phyloP scores from a whole-genome alignment of 2,797 vertebrate species.

The Spea hammondii region DNA sequence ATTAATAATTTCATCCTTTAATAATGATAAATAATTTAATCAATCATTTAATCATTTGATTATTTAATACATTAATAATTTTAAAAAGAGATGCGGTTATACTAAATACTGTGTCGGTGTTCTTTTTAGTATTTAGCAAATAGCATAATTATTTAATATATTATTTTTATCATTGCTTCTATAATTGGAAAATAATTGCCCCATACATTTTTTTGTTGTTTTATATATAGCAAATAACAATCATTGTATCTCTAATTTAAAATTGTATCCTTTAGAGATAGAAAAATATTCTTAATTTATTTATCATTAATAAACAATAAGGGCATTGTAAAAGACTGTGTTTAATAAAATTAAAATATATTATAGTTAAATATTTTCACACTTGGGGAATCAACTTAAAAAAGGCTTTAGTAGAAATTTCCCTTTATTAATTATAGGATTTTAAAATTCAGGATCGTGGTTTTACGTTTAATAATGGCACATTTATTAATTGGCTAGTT shows the following conservation, averaged over 20 bases:
- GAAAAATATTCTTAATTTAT: not conserved
- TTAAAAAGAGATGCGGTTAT: too few relatives aligned
- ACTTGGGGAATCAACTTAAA: slow-evolving; percentile 5
- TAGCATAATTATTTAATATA: too few relatives aligned
- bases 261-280: slow-evolving; percentile 10
- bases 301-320: not conserved
- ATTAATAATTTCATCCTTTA: too few relatives aligned
- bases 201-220: too few relatives aligned
- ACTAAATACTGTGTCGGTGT: not conserved
- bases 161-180: too few relatives aligned
- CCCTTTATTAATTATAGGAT: not conserved
- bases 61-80: too few relatives aligned
- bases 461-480: slow-evolving; percentile 15
- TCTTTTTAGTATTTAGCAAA: not conserved
- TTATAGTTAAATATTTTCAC: slow-evolving; percentile 23
- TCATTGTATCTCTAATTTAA: slow-evolving; percentile 7
- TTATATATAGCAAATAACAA: not conserved
- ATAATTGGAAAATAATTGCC: too few relatives aligned
- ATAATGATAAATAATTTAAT: too few relatives aligned
- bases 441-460: slow-evolving; percentile 17
- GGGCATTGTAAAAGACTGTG: slow-evolving; percentile 1
- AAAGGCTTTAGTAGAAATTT: not conserved
- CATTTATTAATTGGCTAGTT: slow-evolving; percentile 35
- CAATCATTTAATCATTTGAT: too few relatives aligned
- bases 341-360: slow-evolving; percentile 39